Conservation (phyloP, 2,113 vertebrate species). For the Zosterops lateralis region DNA sequence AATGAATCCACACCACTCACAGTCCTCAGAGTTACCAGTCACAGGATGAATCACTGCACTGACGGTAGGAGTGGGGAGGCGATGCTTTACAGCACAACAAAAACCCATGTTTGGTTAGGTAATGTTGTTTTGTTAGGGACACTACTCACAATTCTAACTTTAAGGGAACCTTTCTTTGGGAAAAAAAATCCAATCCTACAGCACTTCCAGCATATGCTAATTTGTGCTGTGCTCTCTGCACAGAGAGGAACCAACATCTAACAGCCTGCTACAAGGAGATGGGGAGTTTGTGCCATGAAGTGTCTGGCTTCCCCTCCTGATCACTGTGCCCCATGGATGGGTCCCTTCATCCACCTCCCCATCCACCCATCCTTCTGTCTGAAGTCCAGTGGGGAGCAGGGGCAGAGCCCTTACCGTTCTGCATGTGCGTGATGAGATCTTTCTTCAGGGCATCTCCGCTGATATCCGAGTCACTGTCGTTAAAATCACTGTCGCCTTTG, state of each 20-base stretch:
- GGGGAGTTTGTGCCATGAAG: not conserved
- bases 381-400: not conserved
- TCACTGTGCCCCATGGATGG: fast-evolving
- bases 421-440: conserved; percentile 87
- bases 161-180: not conserved
- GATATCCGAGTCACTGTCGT: conserved; percentile 95
- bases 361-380: fast-evolving
- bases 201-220: not conserved
- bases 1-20: not conserved
- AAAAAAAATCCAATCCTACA: not conserved
- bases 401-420: conserved; percentile 80
- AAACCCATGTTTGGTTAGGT: not conserved
- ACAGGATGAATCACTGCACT: not conserved
- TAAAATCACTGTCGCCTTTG: conserved; percentile 97
- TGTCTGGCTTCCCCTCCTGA: not conserved
- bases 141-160: not conserved
- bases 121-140: not conserved
- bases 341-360: not conserved
- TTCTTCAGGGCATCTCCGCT: conserved; percentile 92
- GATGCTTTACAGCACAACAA: not conserved
- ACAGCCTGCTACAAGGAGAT: not conserved
- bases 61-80: fast-evolving
- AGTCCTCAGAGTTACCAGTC: not conserved
- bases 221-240: not conserved
- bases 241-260: not conserved